Evolutionary conservation across 2,113 vertebrate genomes (phyloP).

Genomic region (Heliornis fulica): DNA sequence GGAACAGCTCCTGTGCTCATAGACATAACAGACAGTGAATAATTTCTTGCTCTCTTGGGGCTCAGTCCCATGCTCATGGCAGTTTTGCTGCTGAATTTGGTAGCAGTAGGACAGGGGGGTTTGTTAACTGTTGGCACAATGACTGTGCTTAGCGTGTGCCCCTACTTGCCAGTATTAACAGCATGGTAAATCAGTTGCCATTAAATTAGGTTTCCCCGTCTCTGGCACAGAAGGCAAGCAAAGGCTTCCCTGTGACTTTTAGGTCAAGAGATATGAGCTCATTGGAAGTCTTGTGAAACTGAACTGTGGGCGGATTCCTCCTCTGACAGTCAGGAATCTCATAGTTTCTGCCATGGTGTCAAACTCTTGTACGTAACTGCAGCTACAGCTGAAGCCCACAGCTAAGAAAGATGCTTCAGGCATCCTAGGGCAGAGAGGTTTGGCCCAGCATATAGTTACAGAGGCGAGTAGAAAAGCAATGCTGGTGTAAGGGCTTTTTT

Average conservation of each 20-base stretch:
- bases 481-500: neutral
- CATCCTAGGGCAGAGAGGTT: neutral
- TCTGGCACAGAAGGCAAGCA: neutral
- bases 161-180: neutral
- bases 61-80: neutral
- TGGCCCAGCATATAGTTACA: rapidly evolving
- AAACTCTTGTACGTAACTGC: neutral
- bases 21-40: neutral
- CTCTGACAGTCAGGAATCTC: neutral
- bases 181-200: neutral
- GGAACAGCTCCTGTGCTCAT: neutral
- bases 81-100: neutral
- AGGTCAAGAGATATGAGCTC: neutral
- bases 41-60: neutral
- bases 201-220: neutral
- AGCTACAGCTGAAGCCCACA: neutral
- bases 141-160: neutral
- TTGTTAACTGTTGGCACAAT: neutral
- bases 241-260: neutral
- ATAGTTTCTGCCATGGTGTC: neutral
- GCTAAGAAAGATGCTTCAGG: neutral
- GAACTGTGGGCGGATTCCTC: neutral
- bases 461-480: neutral
- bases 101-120: neutral
- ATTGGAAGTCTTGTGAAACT: neutral